Evolutionary conservation across 2,797 vertebrate species (phyloP).

Genomic region (Ctenochaetus hawaiiensis): DNA sequence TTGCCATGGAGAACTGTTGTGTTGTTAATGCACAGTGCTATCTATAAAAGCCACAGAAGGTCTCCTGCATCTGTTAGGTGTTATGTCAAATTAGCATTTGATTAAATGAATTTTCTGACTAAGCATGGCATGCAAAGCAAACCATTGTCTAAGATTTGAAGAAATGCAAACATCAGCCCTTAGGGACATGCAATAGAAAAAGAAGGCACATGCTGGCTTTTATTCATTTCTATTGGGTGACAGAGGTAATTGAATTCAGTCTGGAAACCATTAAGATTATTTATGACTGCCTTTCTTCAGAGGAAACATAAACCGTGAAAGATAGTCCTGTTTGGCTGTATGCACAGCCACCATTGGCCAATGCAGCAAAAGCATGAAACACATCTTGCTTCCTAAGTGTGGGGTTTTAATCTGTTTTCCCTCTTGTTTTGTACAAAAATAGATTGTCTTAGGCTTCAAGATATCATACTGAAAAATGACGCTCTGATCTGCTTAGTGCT

Average conservation of each 20-base stretch:
- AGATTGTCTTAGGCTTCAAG: slow-evolving; percentile 50
- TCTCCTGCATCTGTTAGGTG: slow-evolving; percentile 59
- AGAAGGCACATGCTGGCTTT: slow-evolving; percentile 67
- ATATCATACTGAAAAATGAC: slow-evolving; percentile 2
- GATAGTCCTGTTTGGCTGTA: slow-evolving; percentile 37
- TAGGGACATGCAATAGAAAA: slow-evolving; percentile 74
- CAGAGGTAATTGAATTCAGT: slow-evolving; percentile 77
- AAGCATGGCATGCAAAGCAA: slow-evolving; percentile 60
- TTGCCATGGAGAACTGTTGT: slow-evolving; percentile 41
- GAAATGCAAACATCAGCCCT: slow-evolving; percentile 63
- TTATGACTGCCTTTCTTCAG: slow-evolving; percentile 68
- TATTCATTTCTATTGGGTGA: slow-evolving; percentile 74
- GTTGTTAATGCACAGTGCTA: slow-evolving; percentile 55
- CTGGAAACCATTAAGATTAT: slow-evolving; percentile 79
- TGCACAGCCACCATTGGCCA: slow-evolving; percentile 41
- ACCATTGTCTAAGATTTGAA: slow-evolving; percentile 57
- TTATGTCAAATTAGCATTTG: slow-evolving; percentile 75
- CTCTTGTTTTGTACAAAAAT: slow-evolving; percentile 61
- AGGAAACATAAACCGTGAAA: slow-evolving; percentile 51
- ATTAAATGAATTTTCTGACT: slow-evolving; percentile 71
- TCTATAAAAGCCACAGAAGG: slow-evolving; percentile 68
- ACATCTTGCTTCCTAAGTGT: slow-evolving; percentile 39
- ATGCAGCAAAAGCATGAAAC: slow-evolving; percentile 32
- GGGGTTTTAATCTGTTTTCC: slow-evolving; percentile 49
- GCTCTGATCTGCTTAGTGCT: slow-evolving; percentile 48